These are phyloP conservation scores for Drosophila cyrtoloma DNA, from an alignment of 2,888 invertebrate genomes.

Conservation along the genomic window DNA sequence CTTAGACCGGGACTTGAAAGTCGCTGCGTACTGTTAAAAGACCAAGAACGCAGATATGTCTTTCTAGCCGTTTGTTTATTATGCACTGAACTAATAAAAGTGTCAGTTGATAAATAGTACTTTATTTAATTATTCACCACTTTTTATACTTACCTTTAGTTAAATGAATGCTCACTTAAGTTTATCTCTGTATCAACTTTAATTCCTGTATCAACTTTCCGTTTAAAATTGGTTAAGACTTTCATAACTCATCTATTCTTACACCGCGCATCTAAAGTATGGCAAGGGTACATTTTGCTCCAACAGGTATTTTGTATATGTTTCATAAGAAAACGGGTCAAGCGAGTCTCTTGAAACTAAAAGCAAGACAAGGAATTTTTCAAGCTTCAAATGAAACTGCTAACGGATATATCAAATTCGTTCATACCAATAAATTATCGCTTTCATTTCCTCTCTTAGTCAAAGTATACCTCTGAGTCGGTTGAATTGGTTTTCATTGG, in stretches of 20 bases:
- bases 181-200: slow-evolving; percentile 22
- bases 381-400: neutral
- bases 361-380: neutral
- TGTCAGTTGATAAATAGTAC: neutral
- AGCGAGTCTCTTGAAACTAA: neutral
- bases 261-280: slow-evolving; percentile 4
- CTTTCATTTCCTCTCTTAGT: neutral
- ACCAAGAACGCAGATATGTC: slow-evolving; percentile 25
- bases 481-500: slow-evolving; percentile 24
- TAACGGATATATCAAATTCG: neutral
- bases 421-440: neutral
- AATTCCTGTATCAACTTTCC: slow-evolving; percentile 22
- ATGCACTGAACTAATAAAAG: slow-evolving; percentile 31
- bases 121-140: no score
- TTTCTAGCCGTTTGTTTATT: slow-evolving; percentile 23
- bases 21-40: slow-evolving; percentile 42
- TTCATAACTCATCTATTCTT: slow-evolving; percentile 27
- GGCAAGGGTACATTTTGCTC: neutral
- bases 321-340: neutral
- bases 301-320: neutral
- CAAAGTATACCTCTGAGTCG: neutral
- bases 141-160: neutral
- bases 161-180: neutral
- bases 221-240: slow-evolving; percentile 36
- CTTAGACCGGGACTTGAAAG: slow-evolving; percentile 32